A percentile compares a stretch with the other conserved stretches of the same genome.
Evolutionary conservation across 2,797 vertebrate species (phyloP).

Genomic region (Cirrhinus molitorella): DNA sequence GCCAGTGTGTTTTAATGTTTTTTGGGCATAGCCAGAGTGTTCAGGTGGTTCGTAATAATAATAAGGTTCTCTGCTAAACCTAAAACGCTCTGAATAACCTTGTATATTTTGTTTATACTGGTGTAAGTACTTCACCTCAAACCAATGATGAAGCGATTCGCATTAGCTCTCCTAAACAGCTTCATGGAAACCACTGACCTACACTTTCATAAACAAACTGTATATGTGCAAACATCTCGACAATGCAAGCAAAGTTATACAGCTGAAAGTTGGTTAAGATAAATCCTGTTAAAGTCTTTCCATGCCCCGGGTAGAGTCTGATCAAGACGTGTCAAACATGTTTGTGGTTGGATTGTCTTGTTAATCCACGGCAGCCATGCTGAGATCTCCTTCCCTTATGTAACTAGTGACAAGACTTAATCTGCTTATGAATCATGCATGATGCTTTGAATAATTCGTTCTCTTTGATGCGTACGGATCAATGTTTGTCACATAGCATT

Average conservation of each 20-base stretch:
- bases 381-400: conserved; percentile 32
- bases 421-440: conserved; percentile 44
- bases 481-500: conserved; percentile 31
- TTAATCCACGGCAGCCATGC: conserved; percentile 33
- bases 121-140: not conserved
- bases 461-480: conserved; percentile 20
- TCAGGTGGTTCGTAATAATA: not conserved
- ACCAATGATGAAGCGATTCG: not conserved
- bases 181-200: conserved; percentile 14
- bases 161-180: not conserved
- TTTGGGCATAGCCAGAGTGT: not conserved
- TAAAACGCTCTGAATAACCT: not conserved
- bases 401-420: conserved; percentile 33
- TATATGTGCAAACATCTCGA: not conserved
- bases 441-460: conserved; percentile 51
- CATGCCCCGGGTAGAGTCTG: not conserved
- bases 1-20: not conserved
- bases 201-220: not conserved
- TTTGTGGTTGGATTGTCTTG: conserved; percentile 31
- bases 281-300: conserved; percentile 1
- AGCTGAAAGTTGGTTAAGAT: not conserved
- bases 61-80: not conserved
- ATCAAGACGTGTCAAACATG: conserved; percentile 28
- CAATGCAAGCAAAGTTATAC: not conserved
- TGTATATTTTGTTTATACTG: not conserved